Evolutionary conservation across 2,113 vertebrate species (phyloP), one percentile per base, ranked within the genome.

Genomic region (Oncorhynchus nerka): DNA sequence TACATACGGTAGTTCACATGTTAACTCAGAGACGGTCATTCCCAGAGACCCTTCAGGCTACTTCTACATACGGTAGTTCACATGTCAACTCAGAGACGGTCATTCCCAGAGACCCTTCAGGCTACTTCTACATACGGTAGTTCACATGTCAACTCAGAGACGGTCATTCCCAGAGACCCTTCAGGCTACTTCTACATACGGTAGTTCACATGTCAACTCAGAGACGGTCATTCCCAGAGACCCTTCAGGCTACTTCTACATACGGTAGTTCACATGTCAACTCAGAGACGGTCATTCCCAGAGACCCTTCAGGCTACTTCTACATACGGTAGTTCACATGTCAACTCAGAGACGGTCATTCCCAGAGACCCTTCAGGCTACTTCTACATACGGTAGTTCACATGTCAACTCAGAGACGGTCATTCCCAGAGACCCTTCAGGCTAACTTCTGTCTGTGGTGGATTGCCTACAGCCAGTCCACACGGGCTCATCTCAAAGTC

Each of bases 81-180:
- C 48, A 77, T 65, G 68, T 78, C 16, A 71, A 71, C 71, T 69
- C 59, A 28, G 24, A 51, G 81, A 30, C 73, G 82, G 80, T 84
- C 86, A 84, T 49, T 84, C 76, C 24, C 48, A 81, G 76, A 78
- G 19, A 67, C 55, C 87, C 76, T 67, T 26, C 30, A 76, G 89
- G 66, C 49, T 68, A 78, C n/a, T n/a, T n/a, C n/a, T n/a, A n/a
- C n/a, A n/a, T 45, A 83, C 71, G 72, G 72, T 71, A 62, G 75
- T 55, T 19, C 69, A 61, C 48, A 77, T 65, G 68, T 78, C 16
- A 71, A 71, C 71, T 69, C 59, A 28, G 24, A 51, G 81, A 30
- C 73, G 82, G 80, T 84, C 86, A 84, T 49, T 84, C 76, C 24
- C 48, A 81, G 76, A 78, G 19, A 67, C 55, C 87, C 76, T 67